Evolutionary conservation across 2,888 invertebrate species (phyloP).

Genomic region (Macrophya alboannulata): DNA sequence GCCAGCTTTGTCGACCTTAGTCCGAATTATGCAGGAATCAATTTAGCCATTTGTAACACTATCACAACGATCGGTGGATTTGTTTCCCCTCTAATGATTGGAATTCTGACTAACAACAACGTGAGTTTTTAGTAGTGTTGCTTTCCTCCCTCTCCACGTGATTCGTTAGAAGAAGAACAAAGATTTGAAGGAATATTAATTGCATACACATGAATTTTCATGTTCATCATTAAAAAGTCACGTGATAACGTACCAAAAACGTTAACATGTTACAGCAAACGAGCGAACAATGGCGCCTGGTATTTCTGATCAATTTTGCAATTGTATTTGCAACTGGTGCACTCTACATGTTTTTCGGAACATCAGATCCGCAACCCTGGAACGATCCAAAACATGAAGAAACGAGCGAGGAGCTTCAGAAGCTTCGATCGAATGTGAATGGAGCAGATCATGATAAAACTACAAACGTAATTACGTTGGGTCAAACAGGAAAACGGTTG

Average conservation of each 20-base stretch:
- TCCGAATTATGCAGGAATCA: conserved; percentile 84
- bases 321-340: conserved; percentile 69
- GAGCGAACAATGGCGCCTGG: conserved; percentile 76
- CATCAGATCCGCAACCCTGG: conserved; percentile 75
- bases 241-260: background rate
- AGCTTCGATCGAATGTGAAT: conserved; percentile 25
- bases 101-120: conserved; percentile 84
- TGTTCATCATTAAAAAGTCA: too few relatives aligned
- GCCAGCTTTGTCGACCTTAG: conserved; percentile 87
- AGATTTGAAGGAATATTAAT: too few relatives aligned
- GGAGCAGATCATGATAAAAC: too few relatives aligned
- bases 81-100: conserved; percentile 84
- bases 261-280: conserved; percentile 72
- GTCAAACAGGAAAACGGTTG: too few relatives aligned
- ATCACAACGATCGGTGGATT: conserved; percentile 84
- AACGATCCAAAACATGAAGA: conserved; percentile 62
- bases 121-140: conserved; percentile 79
- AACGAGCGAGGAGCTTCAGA: conserved; percentile 57
- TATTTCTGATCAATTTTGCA: conserved; percentile 73
- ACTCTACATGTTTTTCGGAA: conserved; percentile 71
- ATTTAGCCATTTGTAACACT: conserved; percentile 84
- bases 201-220: too few relatives aligned
- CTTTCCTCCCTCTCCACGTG: too few relatives aligned
- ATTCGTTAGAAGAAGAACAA: too few relatives aligned
- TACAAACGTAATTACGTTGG: too few relatives aligned